Base-by-base conservation (phyloP, 2,113 vertebrate species). In the Fukomys damarensis region DNA sequence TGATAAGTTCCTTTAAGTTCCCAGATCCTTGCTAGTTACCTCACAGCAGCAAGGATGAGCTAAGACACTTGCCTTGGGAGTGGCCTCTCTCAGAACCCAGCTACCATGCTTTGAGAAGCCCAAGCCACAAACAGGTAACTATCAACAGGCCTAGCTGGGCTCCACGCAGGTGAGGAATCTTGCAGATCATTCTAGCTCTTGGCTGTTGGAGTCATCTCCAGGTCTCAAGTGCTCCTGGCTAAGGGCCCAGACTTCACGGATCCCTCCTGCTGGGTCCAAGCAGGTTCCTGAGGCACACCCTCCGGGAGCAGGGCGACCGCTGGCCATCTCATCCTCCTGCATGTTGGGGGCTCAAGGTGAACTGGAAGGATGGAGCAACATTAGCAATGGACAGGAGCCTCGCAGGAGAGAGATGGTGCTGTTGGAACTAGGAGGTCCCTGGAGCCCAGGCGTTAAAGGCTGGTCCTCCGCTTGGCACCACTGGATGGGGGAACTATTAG, bases 301-400 rank as follows among this genome's bases (percentile, higher is more conserved):
- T 56, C 63, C 24, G 19, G 54, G 17, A 12, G 6, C 13, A 6
- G 2, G 5, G 9, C 0, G 14, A 43, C 7, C 1, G 12, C 17
- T n/a, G 12, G 38, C 30, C 11, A 5, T 30, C 11, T 24, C 30
- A 26, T 2, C 8, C 11, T 17, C 0, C 13, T 0, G 46, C 14
- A 54, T 41, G 35, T 2, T 5, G 7, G 28, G 38, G 24, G 35
- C 14, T 58, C 63, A 13, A 26, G 9, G 0, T 5, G 22, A 11
- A 38, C 7, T 14, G 3, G 3, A 19, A 32, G 17, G 12, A 38
- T 1, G 16, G 13, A 58, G 30, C 49, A 38, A 0, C 2, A 7
- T 30, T 65, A 41, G 43, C 22, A 5, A 9, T 24, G 0, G 46
- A 46, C 3, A 12, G 17, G 2, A 30, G 49, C 38, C 49, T 66